Evolutionary conservation across 2,797 vertebrate species (phyloP), one percentile per base, ranked within the genome.

Genomic region (Falco peregrinus): DNA sequence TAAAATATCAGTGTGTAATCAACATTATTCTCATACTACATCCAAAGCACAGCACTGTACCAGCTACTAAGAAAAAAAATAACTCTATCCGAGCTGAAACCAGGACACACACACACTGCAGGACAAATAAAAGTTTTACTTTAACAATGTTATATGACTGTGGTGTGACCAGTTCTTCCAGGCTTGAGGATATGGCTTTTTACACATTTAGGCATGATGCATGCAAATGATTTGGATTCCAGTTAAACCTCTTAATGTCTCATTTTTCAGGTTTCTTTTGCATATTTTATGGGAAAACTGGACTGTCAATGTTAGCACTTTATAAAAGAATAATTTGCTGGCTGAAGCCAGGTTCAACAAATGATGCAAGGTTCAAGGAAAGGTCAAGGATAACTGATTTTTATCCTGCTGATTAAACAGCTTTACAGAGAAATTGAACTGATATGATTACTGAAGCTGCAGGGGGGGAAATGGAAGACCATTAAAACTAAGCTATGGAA

Each of bases 341-440:
- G 20, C 14, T 65, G 48, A 96, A 95, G 7, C 12, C 71, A 37
- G 16, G 35, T 91, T 87, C 76, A 92, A 86, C 22, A 94, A 87
- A 94, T 17, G 64, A 74, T 59, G 28, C 47, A 75, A 86, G 37
- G 47, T 84, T 89, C 81, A 95, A 75, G 74, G 50, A 95, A 70
- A 96, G 47, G 70, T 89, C 78, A 96, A 85, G 68, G 54, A 51
- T 86, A 76, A 70, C 45, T 83, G 31, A 63, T 43, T 65, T 95
- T 85, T 56, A 71, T 87, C 64, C 78, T 92, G 35, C 50, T 91
- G 75, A 89, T 69, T 93, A 76, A 92, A 88, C 28, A 51, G 13
- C 61, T 90, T 94, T 77, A 84, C 6, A 28, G 19, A 93, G 83
- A 96, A 81, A 26, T 75, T 87, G 57, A 96, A 94, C 51, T 25